Conservation (phyloP, 2,888 invertebrate genomes). For the Lapara coniferarum region DNA sequence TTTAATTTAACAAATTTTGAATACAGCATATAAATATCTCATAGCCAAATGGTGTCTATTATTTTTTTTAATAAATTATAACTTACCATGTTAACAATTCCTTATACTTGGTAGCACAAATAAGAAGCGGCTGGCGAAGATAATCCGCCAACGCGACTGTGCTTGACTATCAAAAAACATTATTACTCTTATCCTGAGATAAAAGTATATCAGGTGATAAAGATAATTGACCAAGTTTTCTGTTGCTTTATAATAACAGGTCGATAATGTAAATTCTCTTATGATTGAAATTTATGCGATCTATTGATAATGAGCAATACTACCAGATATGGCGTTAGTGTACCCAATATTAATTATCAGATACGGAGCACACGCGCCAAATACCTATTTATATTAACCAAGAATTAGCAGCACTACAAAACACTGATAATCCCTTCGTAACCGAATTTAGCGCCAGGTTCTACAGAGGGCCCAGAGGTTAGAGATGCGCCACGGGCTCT, state of each 20-base stretch:
- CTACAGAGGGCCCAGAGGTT: too few species aligned
- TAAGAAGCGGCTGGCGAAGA: slow-evolving; percentile 56
- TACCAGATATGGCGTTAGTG: not conserved
- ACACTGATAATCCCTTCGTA: too few species aligned
- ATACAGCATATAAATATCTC: too few species aligned
- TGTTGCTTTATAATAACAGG: slow-evolving; percentile 54
- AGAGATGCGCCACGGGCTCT: too few species aligned
- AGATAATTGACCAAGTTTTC: slow-evolving; percentile 59
- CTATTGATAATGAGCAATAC: not conserved
- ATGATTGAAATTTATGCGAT: slow-evolving; percentile 9
- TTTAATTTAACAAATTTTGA: too few species aligned
- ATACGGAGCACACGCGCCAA: not conserved
- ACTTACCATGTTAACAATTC: slow-evolving; percentile 49
- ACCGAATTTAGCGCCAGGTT: too few species aligned
- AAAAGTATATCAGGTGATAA: slow-evolving; percentile 62
- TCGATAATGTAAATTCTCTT: slow-evolving; percentile 37
- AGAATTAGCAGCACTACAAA: too few species aligned
- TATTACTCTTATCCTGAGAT: slow-evolving; percentile 68
- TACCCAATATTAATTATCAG: not conserved
- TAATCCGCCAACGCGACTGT: slow-evolving; percentile 66
- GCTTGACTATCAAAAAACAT: slow-evolving; percentile 55
- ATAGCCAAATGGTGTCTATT: not conserved
- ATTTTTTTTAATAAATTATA: slow-evolving; percentile 10
- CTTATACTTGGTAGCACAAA: slow-evolving; percentile 25
- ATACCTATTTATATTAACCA: too few species aligned